Evolutionary conservation across 2,888 invertebrate genomes (phyloP), one percentile per base, ranked within the genome.

Genomic region (Philaethria dido): DNA sequence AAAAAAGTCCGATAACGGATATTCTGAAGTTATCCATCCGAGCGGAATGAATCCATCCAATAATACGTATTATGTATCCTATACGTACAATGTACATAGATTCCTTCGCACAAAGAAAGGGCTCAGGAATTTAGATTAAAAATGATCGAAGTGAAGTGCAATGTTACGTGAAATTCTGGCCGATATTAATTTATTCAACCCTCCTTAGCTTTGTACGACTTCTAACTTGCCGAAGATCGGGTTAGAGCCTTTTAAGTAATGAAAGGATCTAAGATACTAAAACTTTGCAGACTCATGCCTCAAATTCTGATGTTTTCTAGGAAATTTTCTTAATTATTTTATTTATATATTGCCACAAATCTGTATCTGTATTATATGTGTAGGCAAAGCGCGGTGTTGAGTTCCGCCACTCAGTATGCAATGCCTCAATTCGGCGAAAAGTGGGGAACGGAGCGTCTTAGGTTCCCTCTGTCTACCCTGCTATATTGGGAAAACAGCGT

Each of bases 121-220:
- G 82, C 76, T 78, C 72, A 79, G 87, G 88, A 88, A 88, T 88
- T 88, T 88, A 84, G 88, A 88, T 88, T 88, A 88, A 87, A 88
- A 88, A 87, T 87, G 81, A 86, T 86, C 80, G 80, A 73, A 77
- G 78, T 81, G 76, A 86, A 81, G 85, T 84, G 85, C 82, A 86
- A 83, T 85, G 84, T 83, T 82, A 82, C 82, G 85, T 85, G 78
- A 84, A 86, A 85, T 82, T 70, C 71, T 72, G 62, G 69, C 64
- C 62, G 73, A 69, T 73, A 74, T 75, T 75, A 75, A 75, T 75
- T 75, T 73, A 75, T 74, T 73, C 74, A 66, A 70, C 65, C 69
- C 73, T 66, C 61, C 62, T 59, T 62, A 44, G 62, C 39, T 66
- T 57, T 57, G 47, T 48, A 33, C 62, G 57, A 52, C 42, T 67